phyloP scores from a whole-genome alignment of 2,888 invertebrate species.

The Serripes groenlandicus region DNA sequence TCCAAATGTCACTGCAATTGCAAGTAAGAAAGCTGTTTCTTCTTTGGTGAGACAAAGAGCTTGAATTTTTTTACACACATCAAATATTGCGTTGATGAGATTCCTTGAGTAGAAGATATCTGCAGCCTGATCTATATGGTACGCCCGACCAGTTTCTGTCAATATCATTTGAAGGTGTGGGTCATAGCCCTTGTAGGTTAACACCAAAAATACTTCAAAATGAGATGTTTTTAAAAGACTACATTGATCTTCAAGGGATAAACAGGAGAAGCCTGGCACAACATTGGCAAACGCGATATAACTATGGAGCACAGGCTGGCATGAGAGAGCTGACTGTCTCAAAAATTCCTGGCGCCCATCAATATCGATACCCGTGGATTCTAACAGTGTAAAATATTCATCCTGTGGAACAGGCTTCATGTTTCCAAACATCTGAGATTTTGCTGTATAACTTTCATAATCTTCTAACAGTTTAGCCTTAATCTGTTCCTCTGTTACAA shows the following conservation, averaged over 20 bases:
- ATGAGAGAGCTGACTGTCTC: slow-evolving; percentile 64
- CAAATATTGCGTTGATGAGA: slow-evolving; percentile 65
- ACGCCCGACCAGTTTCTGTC: slow-evolving; percentile 66
- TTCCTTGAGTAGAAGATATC: slow-evolving; percentile 66
- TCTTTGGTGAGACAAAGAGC: slow-evolving; percentile 51
- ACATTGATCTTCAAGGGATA: slow-evolving; percentile 67
- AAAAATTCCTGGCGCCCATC: slow-evolving; percentile 68
- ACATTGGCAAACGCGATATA: slow-evolving; percentile 68
- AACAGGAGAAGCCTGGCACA: slow-evolving; percentile 61
- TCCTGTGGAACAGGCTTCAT: slow-evolving; percentile 67
- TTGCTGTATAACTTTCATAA: slow-evolving; percentile 61
- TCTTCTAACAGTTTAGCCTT: slow-evolving; percentile 53
- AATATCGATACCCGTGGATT: slow-evolving; percentile 66
- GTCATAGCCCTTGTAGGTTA: slow-evolving; percentile 66
- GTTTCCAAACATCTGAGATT: slow-evolving; percentile 62
- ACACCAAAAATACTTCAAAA: slow-evolving; percentile 65
- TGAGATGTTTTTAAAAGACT: slow-evolving; percentile 66
- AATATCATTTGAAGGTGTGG: slow-evolving; percentile 65
- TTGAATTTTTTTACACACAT: slow-evolving; percentile 67
- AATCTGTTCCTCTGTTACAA: slow-evolving; percentile 64
- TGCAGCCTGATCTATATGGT: slow-evolving; percentile 68
- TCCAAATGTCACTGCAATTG: slow-evolving; percentile 67
- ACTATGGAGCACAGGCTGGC: slow-evolving; percentile 67
- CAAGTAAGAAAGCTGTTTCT: slow-evolving; percentile 64
- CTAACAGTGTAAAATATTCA: slow-evolving; percentile 61